phyloP scores from a whole-genome alignment of 2,888 invertebrate genomes.

The Lithophane semibrunnea region DNA sequence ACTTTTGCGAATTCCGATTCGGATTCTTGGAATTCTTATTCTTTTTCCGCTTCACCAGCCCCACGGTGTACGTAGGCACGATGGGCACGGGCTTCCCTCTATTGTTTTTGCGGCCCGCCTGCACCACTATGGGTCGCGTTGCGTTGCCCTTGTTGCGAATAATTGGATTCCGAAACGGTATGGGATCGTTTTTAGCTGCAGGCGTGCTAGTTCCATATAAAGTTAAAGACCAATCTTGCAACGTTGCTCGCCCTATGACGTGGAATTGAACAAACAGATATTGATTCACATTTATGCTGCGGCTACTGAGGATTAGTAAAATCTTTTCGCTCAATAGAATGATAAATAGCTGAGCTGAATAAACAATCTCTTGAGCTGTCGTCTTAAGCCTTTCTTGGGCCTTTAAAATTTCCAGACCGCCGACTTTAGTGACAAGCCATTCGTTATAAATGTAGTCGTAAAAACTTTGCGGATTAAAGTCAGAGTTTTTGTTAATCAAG shows the following conservation, averaged over 20 bases:
- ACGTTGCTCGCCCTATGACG: constrained; percentile 94
- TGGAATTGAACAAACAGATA: constrained; percentile 69
- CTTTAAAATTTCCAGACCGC: constrained; percentile 53
- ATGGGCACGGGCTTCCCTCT: constrained; percentile 83
- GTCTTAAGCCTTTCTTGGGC: constrained; percentile 50
- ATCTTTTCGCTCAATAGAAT: constrained; percentile 51
- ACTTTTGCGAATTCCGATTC: constrained; percentile 87
- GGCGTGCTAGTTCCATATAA: constrained; percentile 96
- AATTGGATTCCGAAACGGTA: constrained; percentile 88
- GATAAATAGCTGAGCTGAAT: constrained; percentile 50
- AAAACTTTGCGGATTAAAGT: constrained; percentile 62
- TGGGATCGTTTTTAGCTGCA: constrained; percentile 91
- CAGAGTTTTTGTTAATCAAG: constrained; percentile 51
- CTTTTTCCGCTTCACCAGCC: constrained; percentile 88
- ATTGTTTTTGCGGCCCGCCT: constrained; percentile 84
- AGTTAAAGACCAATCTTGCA: constrained; percentile 98
- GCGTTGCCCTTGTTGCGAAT: constrained; percentile 84
- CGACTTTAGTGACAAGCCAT: constrained; percentile 63
- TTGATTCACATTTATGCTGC: constrained; percentile 56
- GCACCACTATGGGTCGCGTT: constrained; percentile 85
- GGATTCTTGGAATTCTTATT: constrained; percentile 90
- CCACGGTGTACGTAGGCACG: constrained; percentile 86
- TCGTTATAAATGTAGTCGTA: constrained; percentile 59
- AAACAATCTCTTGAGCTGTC: constrained; percentile 58
- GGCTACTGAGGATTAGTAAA: constrained; percentile 40